Evolutionary conservation across 2,113 vertebrate species (phyloP), one percentile per base, ranked within the genome.

Genomic region (Chaetops frenatus): DNA sequence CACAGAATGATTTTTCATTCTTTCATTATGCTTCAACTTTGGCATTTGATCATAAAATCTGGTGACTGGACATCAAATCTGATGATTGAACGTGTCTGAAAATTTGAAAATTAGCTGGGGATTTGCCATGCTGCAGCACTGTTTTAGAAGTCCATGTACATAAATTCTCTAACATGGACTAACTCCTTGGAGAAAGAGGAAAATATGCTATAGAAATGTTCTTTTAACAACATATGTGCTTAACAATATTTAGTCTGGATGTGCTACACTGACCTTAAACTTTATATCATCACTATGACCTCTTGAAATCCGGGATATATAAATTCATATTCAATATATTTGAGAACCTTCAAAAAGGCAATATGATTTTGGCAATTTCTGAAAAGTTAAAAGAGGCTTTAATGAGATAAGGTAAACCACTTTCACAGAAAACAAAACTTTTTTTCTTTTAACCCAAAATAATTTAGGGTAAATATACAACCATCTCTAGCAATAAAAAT

Each of bases 141-240:
- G 6, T 28, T 58, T 92, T 54, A 47, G 16, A 87, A 78, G 23
- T 28, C 35, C 10, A 38, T 14, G 27, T 50, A 42, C 2, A 29
- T 45, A 42, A 23, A 48, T 38, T 69, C 15, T 84, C 17, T 58
- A 71, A 70, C 12, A 81, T 22, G 11, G 18, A 38, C 11, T 62
- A 69, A 42, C 3, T 69, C 12, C 5, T 8, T 36, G 7, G 3
- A 9, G 9, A 53, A 17, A 8, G 0, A 2, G 11, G 7, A 7
- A 25, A 33, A 58, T 58, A 50, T 53, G 1, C 15, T 67, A 48
- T 3, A 69, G 45, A 70, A 83, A 65, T 62, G 48, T 17, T 61
- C 31, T 78, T n/a, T 62, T 81, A 79, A 62, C 24, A 69, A 24
- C 2, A 3, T 61, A 33, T 16, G 14, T 92, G 25, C 11, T 67